Evolutionary conservation across 2,797 vertebrate species (phyloP).

Genomic region (Amblyopsis hoosieri): DNA sequence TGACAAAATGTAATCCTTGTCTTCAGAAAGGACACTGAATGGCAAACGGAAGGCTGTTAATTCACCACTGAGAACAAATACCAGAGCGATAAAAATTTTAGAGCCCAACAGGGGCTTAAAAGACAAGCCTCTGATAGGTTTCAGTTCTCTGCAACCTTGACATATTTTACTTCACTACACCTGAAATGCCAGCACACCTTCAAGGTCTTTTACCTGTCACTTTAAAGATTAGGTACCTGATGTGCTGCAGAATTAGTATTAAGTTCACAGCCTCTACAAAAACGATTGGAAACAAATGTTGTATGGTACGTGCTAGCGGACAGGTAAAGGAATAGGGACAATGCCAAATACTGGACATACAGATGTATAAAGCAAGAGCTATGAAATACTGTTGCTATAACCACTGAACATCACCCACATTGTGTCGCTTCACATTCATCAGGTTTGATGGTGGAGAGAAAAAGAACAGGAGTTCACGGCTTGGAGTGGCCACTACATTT

Average conservation of each 20-base stretch:
- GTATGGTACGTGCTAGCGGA: conserved; percentile 3
- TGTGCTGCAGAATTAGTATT: conserved; percentile 63
- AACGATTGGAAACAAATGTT: conserved; percentile 34
- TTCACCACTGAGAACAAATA: conserved; percentile 99
- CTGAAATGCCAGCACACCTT: conserved; percentile 65
- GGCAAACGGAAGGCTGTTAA: conserved; percentile 92
- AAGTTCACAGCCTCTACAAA: conserved; percentile 42
- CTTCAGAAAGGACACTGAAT: conserved; percentile 95
- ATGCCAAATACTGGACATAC: conserved; percentile 10
- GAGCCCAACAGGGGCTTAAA: conserved; percentile 91
- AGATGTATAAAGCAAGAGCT: background rate
- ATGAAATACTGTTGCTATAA: too few species aligned
- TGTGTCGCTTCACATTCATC: conserved; percentile 19
- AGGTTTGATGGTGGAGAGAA: conserved; percentile 24
- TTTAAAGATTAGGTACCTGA: conserved; percentile 66
- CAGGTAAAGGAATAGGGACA: conserved; percentile 1
- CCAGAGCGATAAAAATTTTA: conserved; percentile 95
- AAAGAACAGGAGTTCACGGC: conserved; percentile 43
- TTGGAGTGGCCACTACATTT: conserved; percentile 73
- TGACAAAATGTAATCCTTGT: conserved; percentile 97
- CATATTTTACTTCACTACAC: conserved; percentile 66
- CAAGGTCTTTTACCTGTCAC: conserved; percentile 61
- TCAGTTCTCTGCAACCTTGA: conserved; percentile 93
- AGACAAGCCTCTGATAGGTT: conserved; percentile 77
- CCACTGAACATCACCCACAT: conserved; percentile 14